Conservation (phyloP, 2,797 vertebrate species). For the Clamator glandarius region DNA sequence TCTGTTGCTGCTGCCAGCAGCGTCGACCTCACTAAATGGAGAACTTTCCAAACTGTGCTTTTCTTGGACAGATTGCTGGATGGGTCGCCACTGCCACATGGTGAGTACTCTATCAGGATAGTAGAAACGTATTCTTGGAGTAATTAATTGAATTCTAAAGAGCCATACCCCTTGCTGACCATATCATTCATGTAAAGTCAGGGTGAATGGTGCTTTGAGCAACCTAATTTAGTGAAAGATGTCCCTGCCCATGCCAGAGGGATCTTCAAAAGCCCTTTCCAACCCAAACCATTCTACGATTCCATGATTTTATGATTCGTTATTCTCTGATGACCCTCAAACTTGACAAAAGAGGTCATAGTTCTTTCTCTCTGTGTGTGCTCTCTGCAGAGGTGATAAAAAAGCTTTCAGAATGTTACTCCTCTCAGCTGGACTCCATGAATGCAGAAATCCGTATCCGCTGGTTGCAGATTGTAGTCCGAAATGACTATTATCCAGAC, state of each 20-base stretch:
- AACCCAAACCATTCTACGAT: background rate
- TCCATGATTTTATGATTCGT: background rate
- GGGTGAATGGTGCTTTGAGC: background rate
- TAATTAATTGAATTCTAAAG: background rate
- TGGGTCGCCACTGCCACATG: slow-evolving; percentile 85
- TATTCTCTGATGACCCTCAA: background rate
- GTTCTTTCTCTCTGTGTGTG: background rate
- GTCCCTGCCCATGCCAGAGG: background rate
- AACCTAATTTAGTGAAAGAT: background rate
- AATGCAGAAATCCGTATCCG: slow-evolving; percentile 95
- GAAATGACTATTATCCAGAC: slow-evolving; percentile 91
- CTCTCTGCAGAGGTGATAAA: slow-evolving; percentile 85
- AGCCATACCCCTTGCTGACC: background rate
- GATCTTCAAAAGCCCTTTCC: background rate
- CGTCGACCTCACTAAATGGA: slow-evolving; percentile 89
- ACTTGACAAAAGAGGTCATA: background rate
- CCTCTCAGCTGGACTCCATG: slow-evolving; percentile 87
- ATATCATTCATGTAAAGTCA: background rate
- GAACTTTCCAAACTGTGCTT: slow-evolving; percentile 93
- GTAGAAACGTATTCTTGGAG: background rate
- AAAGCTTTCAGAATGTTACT: slow-evolving; percentile 88
- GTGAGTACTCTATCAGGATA: slow-evolving; percentile 67
- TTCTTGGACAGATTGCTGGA: slow-evolving; percentile 94
- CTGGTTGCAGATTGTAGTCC: slow-evolving; percentile 94
- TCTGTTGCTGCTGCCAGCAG: slow-evolving; percentile 78